These are phyloP conservation scores for Bombus picipes DNA, from an alignment of 1,140 invertebrate genomes.

Conservation along the genomic window DNA sequence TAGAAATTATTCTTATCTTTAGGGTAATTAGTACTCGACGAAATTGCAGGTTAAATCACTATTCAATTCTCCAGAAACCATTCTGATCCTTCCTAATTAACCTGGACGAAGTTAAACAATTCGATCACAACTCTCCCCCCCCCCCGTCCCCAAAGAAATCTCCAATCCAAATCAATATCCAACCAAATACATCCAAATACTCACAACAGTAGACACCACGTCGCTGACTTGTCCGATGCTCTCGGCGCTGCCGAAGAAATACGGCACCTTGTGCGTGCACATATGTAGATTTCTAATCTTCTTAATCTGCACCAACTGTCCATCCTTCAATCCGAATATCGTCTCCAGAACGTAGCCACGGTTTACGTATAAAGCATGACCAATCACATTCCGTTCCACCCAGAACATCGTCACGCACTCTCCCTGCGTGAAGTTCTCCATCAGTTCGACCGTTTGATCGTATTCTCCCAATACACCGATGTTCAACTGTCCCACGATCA, in stretches of 20 bases:
- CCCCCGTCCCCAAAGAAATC: no score
- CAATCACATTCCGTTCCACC: slow-evolving; percentile 3
- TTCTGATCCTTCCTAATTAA: no score
- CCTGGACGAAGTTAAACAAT: no score
- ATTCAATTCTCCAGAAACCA: no score
- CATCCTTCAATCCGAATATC: slow-evolving; percentile 23
- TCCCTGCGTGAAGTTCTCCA: slow-evolving; percentile 56
- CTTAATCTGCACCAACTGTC: slow-evolving; percentile 28
- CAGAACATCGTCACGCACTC: slow-evolving; percentile 45
- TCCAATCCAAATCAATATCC: no score
- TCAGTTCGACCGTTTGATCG: slow-evolving; percentile 11
- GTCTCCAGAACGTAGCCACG: slow-evolving; percentile 29
- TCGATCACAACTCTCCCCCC: rapidly evolving
- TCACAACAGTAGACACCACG: slow-evolving; percentile 47
- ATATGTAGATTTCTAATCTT: slow-evolving; percentile 48
- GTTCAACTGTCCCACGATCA: slow-evolving; percentile 57
- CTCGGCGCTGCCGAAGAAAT: slow-evolving; percentile 52
- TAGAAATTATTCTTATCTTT: not conserved
- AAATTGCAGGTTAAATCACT: no score
- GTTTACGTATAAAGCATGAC: not conserved
- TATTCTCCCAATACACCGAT: slow-evolving; percentile 22
- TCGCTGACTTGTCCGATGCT: slow-evolving; percentile 24
- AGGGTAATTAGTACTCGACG: no score
- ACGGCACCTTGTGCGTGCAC: slow-evolving; percentile 56
- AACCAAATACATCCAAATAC: not conserved